phyloP scores from a whole-genome alignment of 37 sponge, comb jelly and placozoan genomes.

The Bolinopsis microptera region DNA sequence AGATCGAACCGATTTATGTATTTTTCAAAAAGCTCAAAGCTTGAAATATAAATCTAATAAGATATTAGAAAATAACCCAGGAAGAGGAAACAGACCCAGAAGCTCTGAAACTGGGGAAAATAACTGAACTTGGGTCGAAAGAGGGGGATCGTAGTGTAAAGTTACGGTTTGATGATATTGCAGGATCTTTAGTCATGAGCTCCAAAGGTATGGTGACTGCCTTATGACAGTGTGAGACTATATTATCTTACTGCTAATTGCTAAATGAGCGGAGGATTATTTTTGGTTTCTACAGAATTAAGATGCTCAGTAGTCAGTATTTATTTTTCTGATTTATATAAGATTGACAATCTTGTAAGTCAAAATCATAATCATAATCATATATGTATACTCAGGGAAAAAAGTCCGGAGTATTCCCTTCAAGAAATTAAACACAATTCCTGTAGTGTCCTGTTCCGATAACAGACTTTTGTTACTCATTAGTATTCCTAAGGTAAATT shows the following conservation, averaged over 20 bases:
- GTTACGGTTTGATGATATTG: not conserved
- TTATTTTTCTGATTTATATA: no score
- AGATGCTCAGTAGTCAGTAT: no score
- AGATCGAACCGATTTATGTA: no score
- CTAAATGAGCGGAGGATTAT: no score
- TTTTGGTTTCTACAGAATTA: no score
- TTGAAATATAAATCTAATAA: no score
- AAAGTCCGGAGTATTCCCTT: not conserved
- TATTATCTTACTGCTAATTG: no score
- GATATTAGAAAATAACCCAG: not conserved
- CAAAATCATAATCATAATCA: no score
- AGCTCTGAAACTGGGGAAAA: not conserved
- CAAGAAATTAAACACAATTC: not conserved
- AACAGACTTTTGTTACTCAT: not conserved
- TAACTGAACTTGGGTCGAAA: not conserved
- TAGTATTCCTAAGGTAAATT: slow-evolving; percentile 1
- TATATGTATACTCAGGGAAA: not conserved
- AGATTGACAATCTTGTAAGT: no score
- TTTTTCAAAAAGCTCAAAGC: no score
- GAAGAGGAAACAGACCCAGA: not conserved
- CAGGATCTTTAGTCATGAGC: not conserved
- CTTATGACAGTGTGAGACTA: no score
- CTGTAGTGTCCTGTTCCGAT: not conserved
- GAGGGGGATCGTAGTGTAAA: not conserved
- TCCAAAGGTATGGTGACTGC: not conserved